These are phyloP conservation scores for Aphaenogaster ashmeadi DNA, from an alignment of 1,140 invertebrate species.

Conservation along the genomic window DNA sequence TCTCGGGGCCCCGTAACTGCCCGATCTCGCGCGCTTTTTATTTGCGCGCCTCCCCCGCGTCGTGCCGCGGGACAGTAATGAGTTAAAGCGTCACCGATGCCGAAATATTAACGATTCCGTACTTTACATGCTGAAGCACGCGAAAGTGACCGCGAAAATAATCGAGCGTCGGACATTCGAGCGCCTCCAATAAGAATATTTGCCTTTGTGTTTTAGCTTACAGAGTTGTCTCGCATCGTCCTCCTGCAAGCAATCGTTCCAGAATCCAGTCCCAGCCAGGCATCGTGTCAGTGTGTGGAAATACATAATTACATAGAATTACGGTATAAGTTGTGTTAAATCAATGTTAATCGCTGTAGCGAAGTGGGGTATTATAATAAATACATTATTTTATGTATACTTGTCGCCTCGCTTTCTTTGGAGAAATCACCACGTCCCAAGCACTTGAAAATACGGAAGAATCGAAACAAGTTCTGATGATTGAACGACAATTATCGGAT, in stretches of 20 bases:
- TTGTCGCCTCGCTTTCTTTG: neutral
- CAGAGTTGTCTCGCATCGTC: conserved; percentile 76
- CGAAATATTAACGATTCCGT: conserved; percentile 12
- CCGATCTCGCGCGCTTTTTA: conserved; percentile 47
- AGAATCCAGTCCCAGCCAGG: conserved; percentile 75
- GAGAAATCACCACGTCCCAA: neutral
- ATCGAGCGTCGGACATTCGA: neutral
- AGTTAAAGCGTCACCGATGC: conserved; percentile 27
- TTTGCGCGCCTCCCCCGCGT: conserved; percentile 24
- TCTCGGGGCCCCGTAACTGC: conserved; percentile 32
- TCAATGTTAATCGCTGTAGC: conserved; percentile 85
- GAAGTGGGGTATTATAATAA: conserved; percentile 84
- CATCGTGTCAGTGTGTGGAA: conserved; percentile 76
- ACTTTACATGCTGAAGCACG: neutral
- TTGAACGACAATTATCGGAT: neutral
- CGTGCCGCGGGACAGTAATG: conserved; percentile 27
- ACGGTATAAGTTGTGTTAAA: conserved; percentile 80
- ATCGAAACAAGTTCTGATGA: neutral
- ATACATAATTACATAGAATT: conserved; percentile 80
- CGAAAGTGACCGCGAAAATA: neutral
- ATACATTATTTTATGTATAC: conserved; percentile 85
- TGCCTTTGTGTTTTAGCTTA: conserved; percentile 79
- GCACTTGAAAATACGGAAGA: neutral
- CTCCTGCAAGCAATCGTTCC: conserved; percentile 76
- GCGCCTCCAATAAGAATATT: conserved; percentile 46